Evolutionary conservation across 2,888 invertebrate genomes (phyloP).

Genomic region (Heterodera filipjevi): DNA sequence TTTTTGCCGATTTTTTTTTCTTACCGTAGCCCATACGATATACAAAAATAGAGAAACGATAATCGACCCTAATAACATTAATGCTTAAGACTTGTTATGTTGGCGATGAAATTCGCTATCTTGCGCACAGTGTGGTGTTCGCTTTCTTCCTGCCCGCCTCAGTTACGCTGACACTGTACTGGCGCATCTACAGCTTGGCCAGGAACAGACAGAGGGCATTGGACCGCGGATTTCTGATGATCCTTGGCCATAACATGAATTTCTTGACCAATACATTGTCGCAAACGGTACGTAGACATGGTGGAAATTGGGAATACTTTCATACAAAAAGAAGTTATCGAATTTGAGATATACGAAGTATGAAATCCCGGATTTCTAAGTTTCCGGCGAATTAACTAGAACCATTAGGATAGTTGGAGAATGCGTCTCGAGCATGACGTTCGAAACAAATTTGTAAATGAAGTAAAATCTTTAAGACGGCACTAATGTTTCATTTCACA

Average conservation of each 20-base stretch:
- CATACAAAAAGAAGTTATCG: too few relatives aligned
- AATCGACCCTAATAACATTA: neutral
- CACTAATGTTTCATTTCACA: too few relatives aligned
- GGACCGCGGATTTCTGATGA: constrained; percentile 63
- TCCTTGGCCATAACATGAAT: constrained; percentile 65
- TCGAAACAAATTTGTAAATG: neutral
- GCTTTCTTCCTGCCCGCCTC: constrained; percentile 65
- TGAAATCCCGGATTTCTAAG: too few relatives aligned
- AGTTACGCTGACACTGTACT: constrained; percentile 65
- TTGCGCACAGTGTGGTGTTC: constrained; percentile 64
- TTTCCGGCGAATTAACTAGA: too few relatives aligned
- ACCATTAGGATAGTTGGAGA: too few relatives aligned
- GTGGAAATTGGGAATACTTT: too few relatives aligned
- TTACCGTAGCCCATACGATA: neutral
- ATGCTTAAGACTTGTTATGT: constrained; percentile 60
- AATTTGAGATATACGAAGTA: too few relatives aligned
- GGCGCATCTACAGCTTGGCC: constrained; percentile 64
- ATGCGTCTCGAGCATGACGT: too few relatives aligned
- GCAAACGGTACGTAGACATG: constrained; percentile 44
- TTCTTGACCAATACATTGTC: constrained; percentile 64
- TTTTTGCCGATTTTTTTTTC: too few relatives aligned
- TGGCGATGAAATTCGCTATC: constrained; percentile 63
- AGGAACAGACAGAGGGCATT: constrained; percentile 61
- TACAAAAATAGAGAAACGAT: neutral
- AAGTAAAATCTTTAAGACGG: neutral